These are phyloP conservation scores for Heliconius hewitsoni DNA, from an alignment of 1,140 invertebrate genomes.

Conservation along the genomic window DNA sequence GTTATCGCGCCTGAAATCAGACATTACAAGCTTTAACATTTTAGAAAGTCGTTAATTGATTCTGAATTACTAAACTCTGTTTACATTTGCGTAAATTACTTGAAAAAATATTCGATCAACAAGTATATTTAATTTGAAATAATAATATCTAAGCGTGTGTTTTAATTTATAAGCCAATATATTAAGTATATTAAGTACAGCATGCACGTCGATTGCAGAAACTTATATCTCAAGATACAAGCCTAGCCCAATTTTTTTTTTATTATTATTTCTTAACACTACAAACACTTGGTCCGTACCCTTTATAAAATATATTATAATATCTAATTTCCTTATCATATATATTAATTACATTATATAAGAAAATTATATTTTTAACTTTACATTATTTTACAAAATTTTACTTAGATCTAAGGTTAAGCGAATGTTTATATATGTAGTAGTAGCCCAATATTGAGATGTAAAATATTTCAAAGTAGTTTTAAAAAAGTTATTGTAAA, in stretches of 20 bases:
- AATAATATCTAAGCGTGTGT: background rate
- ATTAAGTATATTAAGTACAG: background rate
- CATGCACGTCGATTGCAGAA: background rate
- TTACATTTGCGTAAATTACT: background rate
- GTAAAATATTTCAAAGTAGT: background rate
- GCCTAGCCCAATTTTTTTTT: background rate
- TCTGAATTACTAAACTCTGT: background rate
- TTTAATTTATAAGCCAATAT: background rate
- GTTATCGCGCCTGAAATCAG: background rate
- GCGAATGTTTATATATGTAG: no score
- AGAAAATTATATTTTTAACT: no score
- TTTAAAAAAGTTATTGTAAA: background rate
- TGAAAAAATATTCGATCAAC: background rate
- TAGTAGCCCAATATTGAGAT: background rate
- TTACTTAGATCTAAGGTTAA: no score
- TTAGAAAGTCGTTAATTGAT: conserved; percentile 1
- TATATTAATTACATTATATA: no score
- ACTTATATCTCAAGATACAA: background rate
- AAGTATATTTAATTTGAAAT: background rate
- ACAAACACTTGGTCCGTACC: no score
- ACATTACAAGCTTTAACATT: background rate
- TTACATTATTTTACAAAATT: no score
- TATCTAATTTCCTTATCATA: no score
- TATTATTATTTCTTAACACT: no score
- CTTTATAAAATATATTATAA: no score